phyloP scores from a whole-genome alignment of 2,113 vertebrate species.

The Ophthalmolycus amberensis region DNA sequence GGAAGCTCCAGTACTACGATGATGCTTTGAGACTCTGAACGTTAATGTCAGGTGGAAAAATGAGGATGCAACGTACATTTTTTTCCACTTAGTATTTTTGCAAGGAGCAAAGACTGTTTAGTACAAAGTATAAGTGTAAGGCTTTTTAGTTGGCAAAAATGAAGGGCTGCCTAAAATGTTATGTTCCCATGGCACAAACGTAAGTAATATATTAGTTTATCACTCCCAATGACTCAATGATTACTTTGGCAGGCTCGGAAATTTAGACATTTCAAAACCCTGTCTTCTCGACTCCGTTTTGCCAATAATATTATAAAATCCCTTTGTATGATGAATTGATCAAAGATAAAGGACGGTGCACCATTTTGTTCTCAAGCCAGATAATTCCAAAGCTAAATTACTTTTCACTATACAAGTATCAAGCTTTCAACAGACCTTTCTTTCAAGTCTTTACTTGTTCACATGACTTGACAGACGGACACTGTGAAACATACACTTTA shows the following conservation, averaged over 20 bases:
- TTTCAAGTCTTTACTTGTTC: background rate
- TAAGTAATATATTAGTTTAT: background rate
- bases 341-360: background rate
- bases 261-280: background rate
- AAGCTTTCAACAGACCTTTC: background rate
- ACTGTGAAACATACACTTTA: too few species aligned
- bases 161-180: background rate
- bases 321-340: constrained; percentile 4
- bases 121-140: background rate
- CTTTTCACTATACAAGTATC: background rate
- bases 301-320: background rate
- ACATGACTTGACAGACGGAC: background rate
- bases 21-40: constrained; percentile 12
- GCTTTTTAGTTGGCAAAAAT: background rate
- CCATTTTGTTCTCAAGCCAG: background rate
- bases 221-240: background rate
- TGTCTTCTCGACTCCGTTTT: constrained; percentile 10
- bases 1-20: constrained; percentile 29
- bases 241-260: background rate
- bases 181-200: constrained; percentile 1
- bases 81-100: background rate
- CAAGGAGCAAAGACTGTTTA: background rate
- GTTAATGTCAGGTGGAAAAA: constrained; percentile 13
- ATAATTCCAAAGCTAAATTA: background rate
- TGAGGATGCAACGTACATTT: constrained; percentile 4